Evolutionary conservation across 2,888 invertebrate genomes (phyloP).

Genomic region (Ophion ellenae): DNA sequence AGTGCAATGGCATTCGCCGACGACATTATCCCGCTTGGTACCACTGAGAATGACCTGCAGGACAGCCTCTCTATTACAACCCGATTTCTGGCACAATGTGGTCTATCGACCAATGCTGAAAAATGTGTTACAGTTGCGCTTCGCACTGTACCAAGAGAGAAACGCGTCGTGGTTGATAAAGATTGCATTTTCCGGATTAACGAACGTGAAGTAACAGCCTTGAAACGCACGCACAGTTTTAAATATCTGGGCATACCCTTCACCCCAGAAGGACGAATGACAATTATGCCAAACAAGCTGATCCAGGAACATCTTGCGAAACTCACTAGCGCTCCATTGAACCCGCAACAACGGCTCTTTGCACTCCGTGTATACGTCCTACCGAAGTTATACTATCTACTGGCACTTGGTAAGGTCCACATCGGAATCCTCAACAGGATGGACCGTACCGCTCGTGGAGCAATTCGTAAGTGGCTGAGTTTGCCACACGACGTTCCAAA

Average conservation of each 20-base stretch:
- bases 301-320: not conserved
- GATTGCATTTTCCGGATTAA: not conserved
- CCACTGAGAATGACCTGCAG: not conserved
- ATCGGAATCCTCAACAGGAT: not conserved
- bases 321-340: not conserved
- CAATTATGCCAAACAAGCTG: not conserved
- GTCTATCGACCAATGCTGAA: not conserved
- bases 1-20: not conserved
- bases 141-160: not conserved
- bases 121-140: not conserved
- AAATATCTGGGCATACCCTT: not conserved
- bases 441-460: not conserved
- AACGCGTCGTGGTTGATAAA: not conserved
- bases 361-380: not conserved
- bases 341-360: not conserved
- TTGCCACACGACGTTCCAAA: not conserved
- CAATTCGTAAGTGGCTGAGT: not conserved
- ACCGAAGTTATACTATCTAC: not conserved
- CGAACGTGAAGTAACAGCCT: not conserved
- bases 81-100: not conserved
- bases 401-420: not conserved
- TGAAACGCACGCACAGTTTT: not conserved
- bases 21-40: conserved; percentile 23
- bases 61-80: not conserved
- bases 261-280: not conserved